Conservation (phyloP, 1,140 invertebrate species). For the Bombus confusus region DNA sequence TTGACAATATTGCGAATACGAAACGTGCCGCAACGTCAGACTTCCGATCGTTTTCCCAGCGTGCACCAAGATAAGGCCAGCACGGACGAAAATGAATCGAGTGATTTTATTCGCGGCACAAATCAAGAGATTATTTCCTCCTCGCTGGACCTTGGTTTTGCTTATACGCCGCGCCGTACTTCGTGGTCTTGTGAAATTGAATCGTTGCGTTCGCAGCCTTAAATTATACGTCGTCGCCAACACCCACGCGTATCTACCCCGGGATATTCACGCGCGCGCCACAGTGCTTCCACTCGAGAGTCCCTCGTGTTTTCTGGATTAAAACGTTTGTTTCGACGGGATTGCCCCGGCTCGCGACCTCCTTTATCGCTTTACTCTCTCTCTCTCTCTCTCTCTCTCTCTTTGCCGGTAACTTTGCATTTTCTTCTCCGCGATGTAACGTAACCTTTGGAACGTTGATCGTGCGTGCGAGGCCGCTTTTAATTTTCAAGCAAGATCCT, state of each 20-base stretch:
- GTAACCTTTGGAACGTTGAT: conserved; percentile 29
- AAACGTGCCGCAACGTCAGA: conserved; percentile 49
- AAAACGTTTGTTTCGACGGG: conserved; percentile 68
- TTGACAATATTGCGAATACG: conserved; percentile 56
- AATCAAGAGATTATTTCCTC: conserved; percentile 69
- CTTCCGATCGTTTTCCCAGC: conserved; percentile 56
- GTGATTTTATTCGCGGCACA: conserved; percentile 66
- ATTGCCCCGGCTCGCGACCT: conserved; percentile 52
- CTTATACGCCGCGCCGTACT: conserved; percentile 56
- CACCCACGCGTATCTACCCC: conserved; percentile 66
- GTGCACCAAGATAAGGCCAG: conserved; percentile 53
- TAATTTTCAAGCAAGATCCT: conserved; percentile 39
- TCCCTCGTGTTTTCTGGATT: conserved; percentile 62
- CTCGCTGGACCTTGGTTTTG: conserved; percentile 55
- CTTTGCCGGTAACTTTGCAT: conserved; percentile 43
- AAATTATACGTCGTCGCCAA: conserved; percentile 73
- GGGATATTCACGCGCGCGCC: conserved; percentile 58
- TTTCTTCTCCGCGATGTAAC: conserved; percentile 27
- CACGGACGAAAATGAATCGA: conserved; percentile 67
- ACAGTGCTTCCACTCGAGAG: conserved; percentile 37
- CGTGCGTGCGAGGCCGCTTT: conserved; percentile 24
- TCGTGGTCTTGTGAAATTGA: conserved; percentile 71
- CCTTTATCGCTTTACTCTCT: conserved; percentile 59
- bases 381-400: not conserved
- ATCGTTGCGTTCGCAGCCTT: conserved; percentile 69